Evolutionary conservation across 2,797 vertebrate species (phyloP).

Genomic region (Scleropages formosus): DNA sequence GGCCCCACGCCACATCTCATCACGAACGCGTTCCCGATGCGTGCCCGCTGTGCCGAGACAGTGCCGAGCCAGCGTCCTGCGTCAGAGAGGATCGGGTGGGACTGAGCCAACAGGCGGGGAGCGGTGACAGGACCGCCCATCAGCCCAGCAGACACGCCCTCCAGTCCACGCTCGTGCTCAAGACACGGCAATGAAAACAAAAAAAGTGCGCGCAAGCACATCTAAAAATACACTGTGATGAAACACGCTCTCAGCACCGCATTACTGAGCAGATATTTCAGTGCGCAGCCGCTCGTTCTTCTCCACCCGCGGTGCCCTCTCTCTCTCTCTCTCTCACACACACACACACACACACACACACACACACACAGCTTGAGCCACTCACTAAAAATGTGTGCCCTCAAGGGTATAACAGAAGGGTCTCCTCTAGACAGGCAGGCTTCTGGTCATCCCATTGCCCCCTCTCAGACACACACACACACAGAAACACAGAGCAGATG

Average conservation of each 20-base stretch:
- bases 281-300: too few species aligned
- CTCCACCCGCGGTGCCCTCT: constrained; percentile 34
- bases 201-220: constrained; percentile 25
- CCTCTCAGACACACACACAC: too few species aligned
- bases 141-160: background rate
- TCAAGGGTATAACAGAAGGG: constrained; percentile 43
- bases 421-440: constrained; percentile 37
- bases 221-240: constrained; percentile 56
- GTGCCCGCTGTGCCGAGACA: background rate
- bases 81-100: background rate
- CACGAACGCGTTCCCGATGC: too few species aligned
- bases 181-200: constrained; percentile 8
- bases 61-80: background rate
- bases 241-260: constrained; percentile 51
- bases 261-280: too few species aligned
- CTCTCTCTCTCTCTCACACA: background rate
- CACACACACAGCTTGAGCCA: constrained; percentile 18
- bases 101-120: too few species aligned
- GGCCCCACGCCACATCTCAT: background rate
- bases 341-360: constrained; percentile 17
- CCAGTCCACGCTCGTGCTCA: background rate
- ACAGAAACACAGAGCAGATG: too few species aligned
- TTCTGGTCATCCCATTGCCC: too few species aligned
- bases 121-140: background rate
- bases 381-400: constrained; percentile 30